Base-by-base conservation (phyloP, 2,797 vertebrate species). In the Dipus sagitta region DNA sequence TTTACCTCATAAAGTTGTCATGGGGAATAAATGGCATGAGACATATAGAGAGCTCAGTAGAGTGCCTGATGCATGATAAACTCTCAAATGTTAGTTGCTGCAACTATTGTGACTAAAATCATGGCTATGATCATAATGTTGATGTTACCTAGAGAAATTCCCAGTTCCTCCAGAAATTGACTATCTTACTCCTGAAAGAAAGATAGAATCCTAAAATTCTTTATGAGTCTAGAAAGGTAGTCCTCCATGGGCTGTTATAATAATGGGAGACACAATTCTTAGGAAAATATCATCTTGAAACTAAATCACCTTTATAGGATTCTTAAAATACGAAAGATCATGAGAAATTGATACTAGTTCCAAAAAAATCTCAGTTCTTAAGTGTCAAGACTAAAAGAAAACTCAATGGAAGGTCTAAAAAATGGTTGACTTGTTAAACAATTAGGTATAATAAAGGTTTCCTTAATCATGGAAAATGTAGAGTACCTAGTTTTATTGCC, bases 1-100 rank as follows among this genome's bases (percentile, higher is more conserved):
- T 58, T 92, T 96, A 84, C 42, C 71, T 96, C 64, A 76, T 38
- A 86, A 92, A 92, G 82, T 52, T 76, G 80, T 95, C 85, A 58
- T 64, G 52, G 91, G 42, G 26, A 67, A 54, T 86, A 92, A 91
- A 87, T 80, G 88, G 38, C 13, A 2, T 34, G 12, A 62, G 47
- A 70, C n/a, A 58, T 81, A 86, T 72, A 62, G 83, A 93, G 75
- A 77, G 42, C 58, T 92, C 85, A 83, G 87, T 58, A 34, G 62
- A 77, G 65, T 17, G 20, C 28, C 85, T 90, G 32, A 82, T 38
- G 74, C 68, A 47, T 32, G 60, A 77, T 32, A 88, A 92, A 38
- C 86, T 32, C 42, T 90, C 86, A 77, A 78, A 52, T 54, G 21
- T 88, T 85, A 80, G 62, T 75, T 87, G 76, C 81, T 68, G 3